Base-by-base conservation (phyloP, 1,140 invertebrate genomes). In the Metopolophium dirhodum region DNA sequence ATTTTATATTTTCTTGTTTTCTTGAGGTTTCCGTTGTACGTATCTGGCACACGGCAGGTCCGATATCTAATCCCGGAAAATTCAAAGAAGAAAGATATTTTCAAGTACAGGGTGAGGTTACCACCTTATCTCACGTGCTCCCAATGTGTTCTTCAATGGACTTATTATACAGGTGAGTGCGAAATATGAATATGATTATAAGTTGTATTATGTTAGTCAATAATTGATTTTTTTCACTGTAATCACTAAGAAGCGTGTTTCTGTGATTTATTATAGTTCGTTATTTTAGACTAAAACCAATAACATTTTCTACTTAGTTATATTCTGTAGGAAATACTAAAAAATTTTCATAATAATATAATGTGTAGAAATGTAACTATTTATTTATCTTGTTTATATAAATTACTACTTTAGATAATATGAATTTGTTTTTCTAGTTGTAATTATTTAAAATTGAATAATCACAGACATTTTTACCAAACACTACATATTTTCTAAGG, bases 91-190 rank as follows among this genome's bases (percentile, higher is more conserved):
- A 98, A 97, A 94, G 98, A 97, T 6, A 95, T 95, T 96, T 97
- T 97, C 94, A 95, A 96, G 77, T 98, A 98, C 94, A 96, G 96
- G 94, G 97, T 98, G 1, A 95, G 96, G 22, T 95, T 99, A 77
- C 98, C 98, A 0, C 95, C 97, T 0, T 98, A 97, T 94, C 94
- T 98, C 2, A 98, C 97, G 1, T 99, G 98, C 94, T 96, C 97
- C 0, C 97, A 98, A 94, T 99, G 98, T 94, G 97, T 99, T 0
- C 95, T 99, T 3, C 98, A 98, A 94, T 99, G 98, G 98, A 98
- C 97, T 93, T 99, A 98, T 95, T 97, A 97, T 94, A 98, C 98
- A 94, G 98, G 97, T 97, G 95, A 94, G 90, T 91, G 30, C 20
- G 86, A 51, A 51, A 51, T 51, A 51, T 6, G 20, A n/a, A 45